Percentiles rank a stretch among this genome's conserved stretches.
These are phyloP conservation scores for Myotis pilosus DNA, from an alignment of 2,797 vertebrate species.

Conservation along the genomic window DNA sequence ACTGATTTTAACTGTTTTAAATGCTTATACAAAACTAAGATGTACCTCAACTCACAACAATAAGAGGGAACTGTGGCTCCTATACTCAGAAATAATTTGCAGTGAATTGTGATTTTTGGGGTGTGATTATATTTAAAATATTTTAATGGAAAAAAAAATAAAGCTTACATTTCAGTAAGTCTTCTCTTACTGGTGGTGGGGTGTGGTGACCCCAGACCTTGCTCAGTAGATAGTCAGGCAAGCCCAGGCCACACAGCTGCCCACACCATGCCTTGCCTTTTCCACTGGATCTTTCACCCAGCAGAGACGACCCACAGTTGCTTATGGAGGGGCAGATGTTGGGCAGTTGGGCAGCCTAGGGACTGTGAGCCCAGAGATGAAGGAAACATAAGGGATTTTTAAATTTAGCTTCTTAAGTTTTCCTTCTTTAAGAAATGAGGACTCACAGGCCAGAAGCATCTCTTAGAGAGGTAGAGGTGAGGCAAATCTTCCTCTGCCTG, in stretches of 20 bases:
- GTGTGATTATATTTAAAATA: not conserved
- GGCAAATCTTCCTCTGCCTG: not conserved
- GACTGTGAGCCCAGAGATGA: not conserved
- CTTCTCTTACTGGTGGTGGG: not conserved
- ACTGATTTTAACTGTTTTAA: slow-evolving; percentile 35
- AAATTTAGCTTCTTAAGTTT: not conserved
- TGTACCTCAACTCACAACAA: not conserved
- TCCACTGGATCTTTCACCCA: not conserved
- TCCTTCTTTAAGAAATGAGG: not conserved
- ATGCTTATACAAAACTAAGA: not conserved
- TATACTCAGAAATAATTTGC: slow-evolving; percentile 1
- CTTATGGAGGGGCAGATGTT: not conserved
- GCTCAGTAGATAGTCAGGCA: not conserved
- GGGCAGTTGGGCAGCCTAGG: not conserved
- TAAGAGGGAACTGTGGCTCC: not conserved
- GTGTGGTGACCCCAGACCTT: not conserved
- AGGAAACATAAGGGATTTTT: not conserved
- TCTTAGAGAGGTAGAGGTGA: not conserved
- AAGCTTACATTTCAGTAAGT: not conserved
- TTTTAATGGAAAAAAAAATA: not conserved
- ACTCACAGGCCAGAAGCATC: not conserved
- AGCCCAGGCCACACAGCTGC: not conserved
- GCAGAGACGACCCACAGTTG: not conserved
- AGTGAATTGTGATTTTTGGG: not conserved
- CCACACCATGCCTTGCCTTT: not conserved